Conservation (phyloP, 2,797 vertebrate genomes). For the Gymnodraco acuticeps region DNA sequence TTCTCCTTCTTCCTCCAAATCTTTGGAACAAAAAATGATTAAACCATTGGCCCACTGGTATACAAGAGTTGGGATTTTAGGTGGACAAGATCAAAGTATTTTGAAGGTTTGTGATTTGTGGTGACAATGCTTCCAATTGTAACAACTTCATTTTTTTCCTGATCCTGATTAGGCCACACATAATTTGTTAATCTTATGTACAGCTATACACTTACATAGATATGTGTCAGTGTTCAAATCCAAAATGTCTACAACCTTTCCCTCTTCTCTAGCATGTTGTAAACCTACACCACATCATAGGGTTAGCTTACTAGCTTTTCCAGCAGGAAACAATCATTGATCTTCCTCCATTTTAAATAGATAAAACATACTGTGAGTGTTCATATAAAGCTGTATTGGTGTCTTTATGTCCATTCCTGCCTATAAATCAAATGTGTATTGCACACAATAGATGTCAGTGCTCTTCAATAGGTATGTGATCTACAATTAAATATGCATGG, state of each 20-base stretch:
- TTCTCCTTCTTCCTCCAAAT: slow-evolving; percentile 95
- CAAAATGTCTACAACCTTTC: slow-evolving; percentile 28
- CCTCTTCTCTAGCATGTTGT: slow-evolving; percentile 59
- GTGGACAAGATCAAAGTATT: slow-evolving; percentile 16
- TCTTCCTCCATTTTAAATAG: slow-evolving; percentile 16
- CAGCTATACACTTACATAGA: slow-evolving; percentile 28
- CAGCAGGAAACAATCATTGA: slow-evolving; percentile 34
- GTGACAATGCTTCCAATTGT: slow-evolving; percentile 45
- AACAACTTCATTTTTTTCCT: slow-evolving; percentile 43
- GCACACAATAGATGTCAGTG: slow-evolving; percentile 35
- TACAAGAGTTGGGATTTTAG: slow-evolving; percentile 17
- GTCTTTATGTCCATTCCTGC: slow-evolving; percentile 28
- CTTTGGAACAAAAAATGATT: slow-evolving; percentile 88
- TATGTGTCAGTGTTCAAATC: slow-evolving; percentile 3
- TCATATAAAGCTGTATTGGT: slow-evolving; percentile 27
- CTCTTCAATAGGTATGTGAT: slow-evolving; percentile 40
- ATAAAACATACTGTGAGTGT: slow-evolving; percentile 38
- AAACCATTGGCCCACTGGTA: slow-evolving; percentile 23
- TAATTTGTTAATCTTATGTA: slow-evolving; percentile 35
- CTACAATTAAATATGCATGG: slow-evolving; percentile 58
- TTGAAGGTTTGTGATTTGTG: slow-evolving; percentile 28
- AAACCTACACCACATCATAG: slow-evolving; percentile 13
- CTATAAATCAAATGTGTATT: slow-evolving; percentile 17
- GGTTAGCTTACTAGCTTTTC: slow-evolving; percentile 45
- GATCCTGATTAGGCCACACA: slow-evolving; percentile 27